A percentile compares a stretch with the other conserved stretches of the same genome.
Conservation (phyloP, 2,888 invertebrate genomes). For the Drosophila mulleri region DNA sequence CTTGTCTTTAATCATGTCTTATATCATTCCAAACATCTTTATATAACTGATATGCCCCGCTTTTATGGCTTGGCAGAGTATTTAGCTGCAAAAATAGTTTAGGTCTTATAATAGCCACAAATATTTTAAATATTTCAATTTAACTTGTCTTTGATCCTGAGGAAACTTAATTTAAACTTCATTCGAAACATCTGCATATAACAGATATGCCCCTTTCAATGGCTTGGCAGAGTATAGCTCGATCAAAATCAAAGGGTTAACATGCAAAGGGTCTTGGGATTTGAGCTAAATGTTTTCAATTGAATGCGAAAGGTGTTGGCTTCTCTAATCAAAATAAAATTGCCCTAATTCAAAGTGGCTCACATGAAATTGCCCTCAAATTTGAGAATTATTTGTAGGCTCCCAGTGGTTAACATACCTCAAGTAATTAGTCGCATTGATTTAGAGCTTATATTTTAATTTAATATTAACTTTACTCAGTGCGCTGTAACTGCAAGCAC, state of each 20-base stretch:
- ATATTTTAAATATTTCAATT: no score
- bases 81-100: no score
- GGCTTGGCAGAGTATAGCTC: slow-evolving; percentile 4
- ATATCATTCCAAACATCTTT: no score
- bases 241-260: slow-evolving; percentile 35
- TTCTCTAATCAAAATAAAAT: slow-evolving; percentile 22
- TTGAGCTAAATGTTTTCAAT: slow-evolving; percentile 62
- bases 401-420: not conserved
- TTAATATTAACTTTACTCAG: not conserved
- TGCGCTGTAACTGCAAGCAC: not conserved
- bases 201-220: not conserved
- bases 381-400: slow-evolving; percentile 4
- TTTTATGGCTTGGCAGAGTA: no score
- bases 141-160: no score
- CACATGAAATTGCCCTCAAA: not conserved
- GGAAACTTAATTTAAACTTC: no score
- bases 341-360: not conserved
- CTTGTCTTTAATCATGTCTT: no score
- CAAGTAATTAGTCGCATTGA: slow-evolving; percentile 4
- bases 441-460: no score
- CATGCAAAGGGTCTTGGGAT: slow-evolving; percentile 53
- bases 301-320: slow-evolving; percentile 59
- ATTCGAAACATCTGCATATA: not conserved
- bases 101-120: no score
- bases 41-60: no score